Conservation (phyloP, 1,140 invertebrate species). For the Pygmarrhopalites habei region DNA sequence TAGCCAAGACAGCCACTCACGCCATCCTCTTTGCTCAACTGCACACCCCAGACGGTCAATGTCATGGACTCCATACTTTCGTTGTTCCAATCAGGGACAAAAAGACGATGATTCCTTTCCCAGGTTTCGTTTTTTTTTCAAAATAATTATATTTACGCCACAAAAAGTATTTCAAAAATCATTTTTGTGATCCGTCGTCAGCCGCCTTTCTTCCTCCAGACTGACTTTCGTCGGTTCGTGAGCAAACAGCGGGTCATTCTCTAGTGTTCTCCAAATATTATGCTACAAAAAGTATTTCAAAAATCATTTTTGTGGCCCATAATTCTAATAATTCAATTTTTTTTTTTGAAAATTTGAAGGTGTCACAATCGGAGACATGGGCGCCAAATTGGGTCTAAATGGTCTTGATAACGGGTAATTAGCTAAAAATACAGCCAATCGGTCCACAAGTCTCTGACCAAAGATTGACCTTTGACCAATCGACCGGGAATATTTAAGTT, state of each 20-base stretch:
- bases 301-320: too few species aligned
- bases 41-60: constrained; percentile 59
- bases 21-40: constrained; percentile 54
- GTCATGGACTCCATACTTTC: constrained; percentile 81
- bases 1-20: constrained; percentile 52
- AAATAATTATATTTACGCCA: too few species aligned
- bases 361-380: constrained; percentile 65
- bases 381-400: constrained; percentile 78
- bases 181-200: constrained; percentile 19
- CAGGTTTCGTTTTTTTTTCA: too few species aligned
- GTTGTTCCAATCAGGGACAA: constrained; percentile 74
- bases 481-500: neutral
- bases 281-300: too few species aligned
- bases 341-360: too few species aligned
- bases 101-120: constrained; percentile 61
- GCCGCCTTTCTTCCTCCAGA: constrained; percentile 19
- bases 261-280: too few species aligned
- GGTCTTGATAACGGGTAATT: constrained; percentile 71
- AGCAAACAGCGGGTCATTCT: constrained; percentile 32
- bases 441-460: too few species aligned
- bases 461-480: neutral
- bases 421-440: neutral
- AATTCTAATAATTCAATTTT: too few species aligned
- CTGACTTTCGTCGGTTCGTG: constrained; percentile 13
- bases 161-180: too few species aligned